A percentile compares a stretch with the other conserved stretches of the same genome.
Conservation (phyloP, 2,113 vertebrate genomes). For the Eptesicus fuscus region DNA sequence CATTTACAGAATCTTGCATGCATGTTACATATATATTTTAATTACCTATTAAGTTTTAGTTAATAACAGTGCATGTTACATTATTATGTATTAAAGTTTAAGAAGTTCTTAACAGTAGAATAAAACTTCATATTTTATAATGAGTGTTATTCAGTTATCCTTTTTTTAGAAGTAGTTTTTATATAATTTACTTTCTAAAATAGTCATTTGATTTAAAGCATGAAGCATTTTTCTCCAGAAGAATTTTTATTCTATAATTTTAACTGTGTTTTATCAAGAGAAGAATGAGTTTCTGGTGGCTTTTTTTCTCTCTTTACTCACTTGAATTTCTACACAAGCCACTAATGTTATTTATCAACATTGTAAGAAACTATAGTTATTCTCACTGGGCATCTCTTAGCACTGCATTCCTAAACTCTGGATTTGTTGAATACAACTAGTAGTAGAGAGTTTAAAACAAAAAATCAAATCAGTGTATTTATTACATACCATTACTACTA, state of each 20-base stretch:
- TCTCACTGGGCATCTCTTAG: not conserved
- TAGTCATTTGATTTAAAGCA: conserved; percentile 4
- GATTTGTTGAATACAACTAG: not conserved
- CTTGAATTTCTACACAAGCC: not conserved
- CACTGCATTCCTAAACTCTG: not conserved
- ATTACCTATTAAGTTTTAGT: not conserved
- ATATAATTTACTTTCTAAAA: conserved; percentile 1
- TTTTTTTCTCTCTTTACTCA: not conserved
- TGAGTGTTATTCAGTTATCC: not conserved
- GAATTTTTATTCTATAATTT: conserved; percentile 7
- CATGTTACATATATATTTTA: not conserved
- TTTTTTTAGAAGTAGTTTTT: conserved; percentile 7
- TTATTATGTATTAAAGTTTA: not conserved
- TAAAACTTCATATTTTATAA: not conserved
- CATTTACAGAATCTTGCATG: not conserved
- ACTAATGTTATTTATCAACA: not conserved
- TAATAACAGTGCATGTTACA: not conserved
- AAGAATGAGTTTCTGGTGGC: not conserved
- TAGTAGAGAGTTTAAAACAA: not conserved
- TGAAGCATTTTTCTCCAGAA: not conserved
- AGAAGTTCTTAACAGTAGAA: not conserved
- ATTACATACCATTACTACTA: not conserved
- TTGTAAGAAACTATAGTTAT: not conserved
- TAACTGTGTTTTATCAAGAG: not conserved
- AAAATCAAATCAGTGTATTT: not conserved